Base-by-base conservation (phyloP, 2,888 invertebrate genomes). In the Acanthopleura granulata region DNA sequence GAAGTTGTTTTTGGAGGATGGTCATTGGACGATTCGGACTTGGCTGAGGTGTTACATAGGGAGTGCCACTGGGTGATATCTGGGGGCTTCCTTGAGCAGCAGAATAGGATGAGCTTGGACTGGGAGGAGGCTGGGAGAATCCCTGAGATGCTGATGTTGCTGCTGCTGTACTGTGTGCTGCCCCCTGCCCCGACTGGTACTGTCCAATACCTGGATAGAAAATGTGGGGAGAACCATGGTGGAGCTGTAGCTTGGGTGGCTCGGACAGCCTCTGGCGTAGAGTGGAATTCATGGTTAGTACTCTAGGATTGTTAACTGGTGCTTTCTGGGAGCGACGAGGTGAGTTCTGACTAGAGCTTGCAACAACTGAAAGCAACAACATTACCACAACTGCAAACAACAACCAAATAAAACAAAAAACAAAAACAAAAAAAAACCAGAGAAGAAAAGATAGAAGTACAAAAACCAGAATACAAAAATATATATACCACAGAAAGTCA, bases 291-390 rank as follows among this genome's bases (percentile, higher is more conserved):
- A 81, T 82, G 72, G 78, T 81, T 82, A 83, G 72, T 74, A 66
- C 66, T 74, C 77, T 74, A 79, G 77, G 76, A 72, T 74, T 73
- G 76, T 79, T 77, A 74, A 77, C 69, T 49, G 62, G 78, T 66
- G 77, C 75, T 75, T 80, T 77, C 75, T 79, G 76, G 76, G 76
- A 80, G 80, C 80, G 82, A 77, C 79, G 81, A 76, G 80, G 78
- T 80, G 80, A 79, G 79, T 79, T 75, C 62, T 79, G 78, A 82
- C 82, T 84, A 83, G 80, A 78, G 79, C 81, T 73, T 81, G 80
- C 81, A 82, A 78, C 78, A 81, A 85, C 86, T 86, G 86, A 85
- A 85, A 85, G 82, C 83, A 84, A 81, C 82, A 82, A 80, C 79
- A 82, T 74, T 79, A 75, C 27, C 22, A 74, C 74, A 71, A 74